phyloP scores from a whole-genome alignment of 2,797 vertebrate species.

The Arnoldichthys spilopterus region DNA sequence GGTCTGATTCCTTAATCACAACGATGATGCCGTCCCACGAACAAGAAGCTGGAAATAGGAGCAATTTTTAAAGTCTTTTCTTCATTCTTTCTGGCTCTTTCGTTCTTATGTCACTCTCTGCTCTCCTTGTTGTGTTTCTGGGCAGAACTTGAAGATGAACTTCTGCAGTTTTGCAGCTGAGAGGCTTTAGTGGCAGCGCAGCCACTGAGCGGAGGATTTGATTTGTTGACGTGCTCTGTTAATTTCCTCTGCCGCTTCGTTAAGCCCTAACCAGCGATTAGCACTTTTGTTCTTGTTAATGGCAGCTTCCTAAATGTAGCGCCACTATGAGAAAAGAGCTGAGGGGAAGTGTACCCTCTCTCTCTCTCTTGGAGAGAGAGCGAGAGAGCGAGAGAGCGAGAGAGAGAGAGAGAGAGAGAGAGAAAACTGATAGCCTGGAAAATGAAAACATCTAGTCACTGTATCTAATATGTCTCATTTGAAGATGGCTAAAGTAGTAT shows the following conservation, averaged over 20 bases:
- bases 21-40: constrained; percentile 74
- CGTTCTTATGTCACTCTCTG: constrained; percentile 28
- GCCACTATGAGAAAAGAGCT: constrained; percentile 62
- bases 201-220: constrained; percentile 79
- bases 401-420: too few relatives aligned
- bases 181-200: constrained; percentile 74
- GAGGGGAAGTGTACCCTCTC: constrained; percentile 35
- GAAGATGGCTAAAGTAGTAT: too few relatives aligned
- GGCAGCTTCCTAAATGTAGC: constrained; percentile 79
- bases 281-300: constrained; percentile 87
- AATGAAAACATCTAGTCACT: too few relatives aligned
- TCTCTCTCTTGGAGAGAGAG: neutral
- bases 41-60: constrained; percentile 73
- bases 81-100: constrained; percentile 48
- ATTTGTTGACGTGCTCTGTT: constrained; percentile 83
- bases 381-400: neutral
- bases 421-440: too few relatives aligned
- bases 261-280: constrained; percentile 89
- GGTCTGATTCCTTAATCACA: constrained; percentile 76
- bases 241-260: constrained; percentile 86
- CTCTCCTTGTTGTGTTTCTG: constrained; percentile 58
- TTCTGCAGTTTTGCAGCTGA: constrained; percentile 71
- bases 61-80: constrained; percentile 69
- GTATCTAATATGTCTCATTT: too few relatives aligned
- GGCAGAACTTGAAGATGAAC: constrained; percentile 67